Percentiles rank a stretch among this genome's conserved stretches.
Evolutionary conservation across 2,113 vertebrate genomes (phyloP).

Genomic region (Thomomys bottae): DNA sequence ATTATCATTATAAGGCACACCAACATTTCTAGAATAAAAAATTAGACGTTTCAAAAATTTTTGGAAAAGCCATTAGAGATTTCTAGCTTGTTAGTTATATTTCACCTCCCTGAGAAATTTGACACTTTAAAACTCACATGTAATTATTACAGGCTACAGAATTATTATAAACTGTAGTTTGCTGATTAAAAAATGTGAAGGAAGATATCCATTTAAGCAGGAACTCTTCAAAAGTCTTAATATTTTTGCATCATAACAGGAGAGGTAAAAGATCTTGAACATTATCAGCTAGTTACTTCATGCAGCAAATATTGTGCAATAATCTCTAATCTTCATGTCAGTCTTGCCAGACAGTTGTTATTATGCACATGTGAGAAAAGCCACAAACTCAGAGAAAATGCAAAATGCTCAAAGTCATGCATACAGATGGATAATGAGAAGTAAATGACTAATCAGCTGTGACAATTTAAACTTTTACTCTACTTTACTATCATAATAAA

Average conservation of each 20-base stretch:
- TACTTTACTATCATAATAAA: background rate
- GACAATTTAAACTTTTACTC: background rate
- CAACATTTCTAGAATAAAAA: background rate
- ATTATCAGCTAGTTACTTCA: background rate
- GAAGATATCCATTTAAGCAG: background rate
- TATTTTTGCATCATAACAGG: background rate
- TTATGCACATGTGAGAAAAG: background rate
- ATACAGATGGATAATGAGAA: background rate
- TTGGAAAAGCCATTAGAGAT: background rate
- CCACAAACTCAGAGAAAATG: background rate
- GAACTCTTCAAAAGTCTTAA: background rate
- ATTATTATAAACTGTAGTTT: background rate
- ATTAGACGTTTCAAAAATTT: background rate
- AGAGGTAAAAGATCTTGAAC: too few relatives aligned
- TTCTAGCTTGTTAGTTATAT: background rate
- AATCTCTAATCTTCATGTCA: background rate
- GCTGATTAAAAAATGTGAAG: background rate
- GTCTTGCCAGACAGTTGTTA: background rate
- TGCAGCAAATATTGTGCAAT: background rate
- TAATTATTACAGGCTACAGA: background rate
- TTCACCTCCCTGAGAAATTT: background rate
- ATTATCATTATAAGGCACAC: background rate
- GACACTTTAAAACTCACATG: background rate
- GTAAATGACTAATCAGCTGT: background rate
- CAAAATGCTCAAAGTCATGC: background rate